These are phyloP conservation scores for Drosophila bocqueti DNA, from an alignment of 1,140 invertebrate genomes.

Conservation along the genomic window DNA sequence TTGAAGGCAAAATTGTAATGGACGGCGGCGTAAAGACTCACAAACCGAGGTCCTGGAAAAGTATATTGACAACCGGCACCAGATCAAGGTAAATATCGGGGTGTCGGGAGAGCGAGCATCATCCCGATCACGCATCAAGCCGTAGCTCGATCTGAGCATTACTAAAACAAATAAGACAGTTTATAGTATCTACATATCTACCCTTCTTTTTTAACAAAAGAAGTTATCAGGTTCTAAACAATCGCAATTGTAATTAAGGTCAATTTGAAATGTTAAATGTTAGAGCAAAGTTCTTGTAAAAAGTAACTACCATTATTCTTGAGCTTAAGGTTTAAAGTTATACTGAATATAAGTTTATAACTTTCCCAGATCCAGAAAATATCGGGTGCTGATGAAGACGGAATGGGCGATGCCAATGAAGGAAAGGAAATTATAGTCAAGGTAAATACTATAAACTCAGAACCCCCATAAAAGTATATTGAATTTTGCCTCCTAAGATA, in stretches of 20 bases:
- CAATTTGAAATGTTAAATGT: too few species aligned
- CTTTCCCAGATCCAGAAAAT: slow-evolving; percentile 26
- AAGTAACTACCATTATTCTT: background rate
- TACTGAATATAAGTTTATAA: background rate
- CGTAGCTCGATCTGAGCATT: too few species aligned
- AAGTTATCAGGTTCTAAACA: too few species aligned
- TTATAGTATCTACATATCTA: too few species aligned
- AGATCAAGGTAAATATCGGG: slow-evolving; percentile 19
- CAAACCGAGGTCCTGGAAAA: too few species aligned
- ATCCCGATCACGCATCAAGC: background rate
- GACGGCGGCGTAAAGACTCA: slow-evolving; percentile 2
- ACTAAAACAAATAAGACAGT: too few species aligned
- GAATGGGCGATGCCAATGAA: background rate
- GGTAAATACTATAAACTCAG: background rate
- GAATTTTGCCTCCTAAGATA: slow-evolving; percentile 7
- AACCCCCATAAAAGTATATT: background rate
- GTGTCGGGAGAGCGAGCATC: too few species aligned
- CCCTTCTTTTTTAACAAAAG: too few species aligned
- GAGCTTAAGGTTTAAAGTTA: background rate
- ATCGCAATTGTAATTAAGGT: too few species aligned
- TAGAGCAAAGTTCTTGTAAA: background rate
- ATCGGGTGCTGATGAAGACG: slow-evolving; percentile 1
- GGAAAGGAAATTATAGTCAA: slow-evolving; percentile 49
- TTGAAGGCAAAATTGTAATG: slow-evolving; percentile 38
- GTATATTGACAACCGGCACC: background rate